A percentile compares a stretch with the other conserved stretches of the same genome.
Conservation (phyloP, 2,888 invertebrate genomes). For the Drosophila cracens region DNA sequence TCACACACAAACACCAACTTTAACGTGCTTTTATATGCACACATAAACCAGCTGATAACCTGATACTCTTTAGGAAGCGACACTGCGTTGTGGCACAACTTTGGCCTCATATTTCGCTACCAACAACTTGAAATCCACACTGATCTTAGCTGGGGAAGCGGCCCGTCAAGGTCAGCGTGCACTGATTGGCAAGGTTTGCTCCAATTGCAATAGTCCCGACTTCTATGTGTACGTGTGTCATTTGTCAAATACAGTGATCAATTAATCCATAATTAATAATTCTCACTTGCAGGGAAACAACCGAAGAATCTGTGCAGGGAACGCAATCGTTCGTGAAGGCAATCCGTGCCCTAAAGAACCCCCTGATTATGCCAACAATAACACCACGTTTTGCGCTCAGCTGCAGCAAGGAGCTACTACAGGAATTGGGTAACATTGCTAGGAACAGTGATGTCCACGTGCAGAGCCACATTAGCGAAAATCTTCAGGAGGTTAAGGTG, state of each 20-base stretch:
- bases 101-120: conserved; percentile 95
- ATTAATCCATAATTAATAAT: not conserved
- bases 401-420: conserved; percentile 90
- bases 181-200: conserved; percentile 92
- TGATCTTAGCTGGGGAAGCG: conserved; percentile 89
- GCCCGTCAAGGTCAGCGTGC: conserved; percentile 91
- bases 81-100: conserved; percentile 92
- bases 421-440: conserved; percentile 89
- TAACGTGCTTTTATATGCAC: not conserved
- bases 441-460: conserved; percentile 88
- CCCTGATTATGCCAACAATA: conserved; percentile 90
- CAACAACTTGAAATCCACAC: conserved; percentile 89
- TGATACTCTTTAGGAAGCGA: conserved; percentile 87
- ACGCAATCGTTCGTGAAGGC: conserved; percentile 88
- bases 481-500: conserved; percentile 89
- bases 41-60: conserved; percentile 36
- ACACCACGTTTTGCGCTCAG: conserved; percentile 95
- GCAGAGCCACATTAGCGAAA: conserved; percentile 96
- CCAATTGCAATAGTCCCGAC: conserved; percentile 82
- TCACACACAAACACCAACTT: not conserved
- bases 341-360: conserved; percentile 86
- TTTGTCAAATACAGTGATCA: not conserved
- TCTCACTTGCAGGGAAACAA: conserved; percentile 87
- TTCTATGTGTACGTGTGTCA: conserved; percentile 80
- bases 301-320: conserved; percentile 87